Percentiles rank a stretch among this genome's conserved stretches.
These are phyloP conservation scores for Drosophila ezoana DNA, from an alignment of 2,888 invertebrate genomes.

Conservation along the genomic window DNA sequence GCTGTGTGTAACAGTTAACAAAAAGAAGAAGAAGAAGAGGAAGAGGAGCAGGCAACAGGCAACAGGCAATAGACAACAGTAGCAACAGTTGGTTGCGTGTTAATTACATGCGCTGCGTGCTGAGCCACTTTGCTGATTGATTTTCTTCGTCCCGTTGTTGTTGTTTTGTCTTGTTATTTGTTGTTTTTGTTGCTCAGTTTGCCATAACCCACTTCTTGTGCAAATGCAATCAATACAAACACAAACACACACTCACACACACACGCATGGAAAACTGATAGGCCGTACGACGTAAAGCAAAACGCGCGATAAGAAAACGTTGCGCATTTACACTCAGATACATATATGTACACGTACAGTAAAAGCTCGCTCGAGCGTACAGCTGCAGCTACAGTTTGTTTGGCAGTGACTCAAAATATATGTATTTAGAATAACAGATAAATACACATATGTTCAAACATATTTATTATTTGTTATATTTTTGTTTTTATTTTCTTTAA, in stretches of 20 bases:
- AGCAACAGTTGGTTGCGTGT: constrained; percentile 71
- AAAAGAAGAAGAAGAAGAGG: constrained; percentile 1
- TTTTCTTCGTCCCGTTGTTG: constrained; percentile 39
- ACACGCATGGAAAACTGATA: constrained; percentile 52
- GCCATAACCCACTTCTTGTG: constrained; percentile 75
- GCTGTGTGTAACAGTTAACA: constrained; percentile 40
- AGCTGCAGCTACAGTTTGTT: no score
- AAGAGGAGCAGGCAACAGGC: constrained; percentile 7
- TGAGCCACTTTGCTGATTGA: constrained; percentile 62
- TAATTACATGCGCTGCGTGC: constrained; percentile 59
- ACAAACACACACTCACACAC: constrained; percentile 21
- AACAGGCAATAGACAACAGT: constrained; percentile 3
- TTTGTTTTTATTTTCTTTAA: no score
- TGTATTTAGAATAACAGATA: no score
- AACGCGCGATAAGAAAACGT: constrained; percentile 70
- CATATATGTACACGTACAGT: constrained; percentile 1
- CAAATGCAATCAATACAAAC: constrained; percentile 56
- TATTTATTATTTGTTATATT: no score
- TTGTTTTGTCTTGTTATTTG: constrained; percentile 10
- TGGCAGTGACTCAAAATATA: no score
- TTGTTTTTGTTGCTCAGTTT: constrained; percentile 53
- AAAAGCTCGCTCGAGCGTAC: background rate
- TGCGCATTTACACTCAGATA: constrained; percentile 63
- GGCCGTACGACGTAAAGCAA: constrained; percentile 44
- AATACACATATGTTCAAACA: no score